These are phyloP conservation scores for Furcula furcula DNA, from an alignment of 2,888 invertebrate genomes.

Conservation along the genomic window DNA sequence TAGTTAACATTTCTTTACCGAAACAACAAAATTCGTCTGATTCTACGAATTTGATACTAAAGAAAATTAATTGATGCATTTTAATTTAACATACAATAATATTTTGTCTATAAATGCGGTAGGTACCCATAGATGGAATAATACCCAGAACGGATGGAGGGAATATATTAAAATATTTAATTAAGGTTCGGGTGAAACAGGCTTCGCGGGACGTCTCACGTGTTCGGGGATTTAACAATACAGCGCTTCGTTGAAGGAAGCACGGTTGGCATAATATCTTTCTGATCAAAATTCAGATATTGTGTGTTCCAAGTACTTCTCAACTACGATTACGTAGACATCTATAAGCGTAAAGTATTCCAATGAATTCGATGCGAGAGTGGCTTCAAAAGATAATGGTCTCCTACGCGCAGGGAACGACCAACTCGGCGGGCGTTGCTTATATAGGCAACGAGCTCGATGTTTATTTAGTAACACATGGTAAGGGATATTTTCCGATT, in stretches of 20 bases:
- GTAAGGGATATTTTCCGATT: slow-evolving; percentile 57
- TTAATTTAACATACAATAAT: slow-evolving; percentile 48
- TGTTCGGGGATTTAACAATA: slow-evolving; percentile 51
- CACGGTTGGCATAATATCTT: slow-evolving; percentile 52
- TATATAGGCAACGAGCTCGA: slow-evolving; percentile 30
- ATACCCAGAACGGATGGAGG: slow-evolving; percentile 48
- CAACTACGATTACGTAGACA: slow-evolving; percentile 23
- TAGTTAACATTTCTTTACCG: too few species aligned
- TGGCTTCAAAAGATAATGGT: slow-evolving; percentile 44
- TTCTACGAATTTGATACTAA: slow-evolving; percentile 29
- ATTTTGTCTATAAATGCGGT: slow-evolving; percentile 27
- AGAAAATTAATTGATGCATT: slow-evolving; percentile 32
- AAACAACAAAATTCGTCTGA: too few species aligned
- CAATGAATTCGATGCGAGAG: slow-evolving; percentile 44
- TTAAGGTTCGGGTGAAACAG: slow-evolving; percentile 57
- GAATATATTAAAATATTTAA: slow-evolving; percentile 76
- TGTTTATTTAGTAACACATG: slow-evolving; percentile 54
- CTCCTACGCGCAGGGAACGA: slow-evolving; percentile 25
- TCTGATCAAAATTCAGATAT: slow-evolving; percentile 64
- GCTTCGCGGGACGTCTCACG: slow-evolving; percentile 51
- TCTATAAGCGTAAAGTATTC: slow-evolving; percentile 39
- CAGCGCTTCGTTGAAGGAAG: slow-evolving; percentile 56
- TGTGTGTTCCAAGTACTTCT: slow-evolving; percentile 45
- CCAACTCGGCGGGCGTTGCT: slow-evolving; percentile 25
- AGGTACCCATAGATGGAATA: slow-evolving; percentile 35